Base-by-base conservation (phyloP, 23 tunicate species). In the Diplosoma virens region DNA sequence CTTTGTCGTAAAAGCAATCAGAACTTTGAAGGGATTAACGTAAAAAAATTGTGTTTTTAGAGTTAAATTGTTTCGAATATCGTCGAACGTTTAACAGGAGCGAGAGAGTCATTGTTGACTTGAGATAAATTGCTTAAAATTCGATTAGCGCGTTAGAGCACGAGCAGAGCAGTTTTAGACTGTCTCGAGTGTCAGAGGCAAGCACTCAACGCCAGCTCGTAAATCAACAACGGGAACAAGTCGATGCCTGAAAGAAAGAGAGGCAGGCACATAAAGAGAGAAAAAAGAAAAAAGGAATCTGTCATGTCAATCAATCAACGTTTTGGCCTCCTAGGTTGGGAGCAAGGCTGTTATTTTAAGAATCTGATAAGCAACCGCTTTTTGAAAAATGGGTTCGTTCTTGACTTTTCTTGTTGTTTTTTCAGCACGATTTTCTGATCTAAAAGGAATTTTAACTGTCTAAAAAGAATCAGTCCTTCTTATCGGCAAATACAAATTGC, bases 281-380 rank as follows among this genome's bases (percentile, higher is more conserved):
- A 16, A 46, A 35, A 34, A 25, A 68, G 24, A 14, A 36, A 41
- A 33, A 5, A 25, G 9, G 30, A 29, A 61, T 24, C 75, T 41
- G 53, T 23, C 67, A 46, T 71, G 86, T 81, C 86, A 81, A 71
- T 81, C 86, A 81, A 71, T 81, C 86, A 81, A 58, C 86, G 72
- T 71, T 72, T 45, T 28, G 59, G 85, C 77, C 75, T 68, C 54
- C 75, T 68, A 33, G 54, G 75, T 68, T 5, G 75, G 5, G 31
- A 33, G 21, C 23, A 18, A 21, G 64, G 22, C 30, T 81, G 86
- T 81, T 81, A 71, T 81, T 81, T 81, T 71, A 81, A 72, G 79
- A 58, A 71, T 59, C 52, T 65, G 66, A 71, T 77, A 77, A 77
- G 36, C 80, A 54, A 31, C n/a, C n/a, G n/a, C n/a, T n/a, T n/a